Evolutionary conservation across 2,113 vertebrate species (phyloP).

Genomic region (Thryonomys swinderianus): DNA sequence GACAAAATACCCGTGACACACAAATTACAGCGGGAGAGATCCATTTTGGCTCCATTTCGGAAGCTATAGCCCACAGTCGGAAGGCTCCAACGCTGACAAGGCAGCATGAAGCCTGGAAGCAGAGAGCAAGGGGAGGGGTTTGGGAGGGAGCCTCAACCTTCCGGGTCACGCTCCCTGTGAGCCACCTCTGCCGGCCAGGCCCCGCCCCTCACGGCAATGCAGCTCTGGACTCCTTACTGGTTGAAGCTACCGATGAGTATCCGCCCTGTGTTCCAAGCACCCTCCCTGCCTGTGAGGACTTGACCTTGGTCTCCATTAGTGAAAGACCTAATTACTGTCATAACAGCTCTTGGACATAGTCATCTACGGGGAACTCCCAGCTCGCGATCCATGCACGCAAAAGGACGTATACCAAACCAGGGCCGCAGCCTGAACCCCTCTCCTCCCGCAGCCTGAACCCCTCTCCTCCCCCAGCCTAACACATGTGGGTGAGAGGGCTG

Average conservation of each 20-base stretch:
- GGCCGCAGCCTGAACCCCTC: not conserved
- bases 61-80: not conserved
- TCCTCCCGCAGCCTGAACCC: not conserved
- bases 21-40: not conserved
- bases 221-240: not conserved
- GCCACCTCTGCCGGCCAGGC: not conserved
- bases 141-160: not conserved
- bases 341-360: not conserved
- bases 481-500: not conserved
- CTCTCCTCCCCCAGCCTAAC: not conserved
- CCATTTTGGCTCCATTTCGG: not conserved
- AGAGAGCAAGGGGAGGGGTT: not conserved
- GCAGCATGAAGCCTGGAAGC: not conserved
- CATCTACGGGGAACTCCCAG: not conserved
- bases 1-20: not conserved
- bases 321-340: conserved; percentile 16
- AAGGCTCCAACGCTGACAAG: not conserved
- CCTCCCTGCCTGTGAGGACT: not conserved
- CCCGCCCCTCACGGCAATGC: not conserved
- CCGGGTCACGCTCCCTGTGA: not conserved
- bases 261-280: not conserved
- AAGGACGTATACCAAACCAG: conserved; percentile 1
- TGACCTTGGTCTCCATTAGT: not conserved
- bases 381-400: not conserved
- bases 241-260: not conserved